These are phyloP conservation scores for Temnopleurus reevesii DNA, from an alignment of 53 echinoderm and acorn worm genomes.

Conservation along the genomic window DNA sequence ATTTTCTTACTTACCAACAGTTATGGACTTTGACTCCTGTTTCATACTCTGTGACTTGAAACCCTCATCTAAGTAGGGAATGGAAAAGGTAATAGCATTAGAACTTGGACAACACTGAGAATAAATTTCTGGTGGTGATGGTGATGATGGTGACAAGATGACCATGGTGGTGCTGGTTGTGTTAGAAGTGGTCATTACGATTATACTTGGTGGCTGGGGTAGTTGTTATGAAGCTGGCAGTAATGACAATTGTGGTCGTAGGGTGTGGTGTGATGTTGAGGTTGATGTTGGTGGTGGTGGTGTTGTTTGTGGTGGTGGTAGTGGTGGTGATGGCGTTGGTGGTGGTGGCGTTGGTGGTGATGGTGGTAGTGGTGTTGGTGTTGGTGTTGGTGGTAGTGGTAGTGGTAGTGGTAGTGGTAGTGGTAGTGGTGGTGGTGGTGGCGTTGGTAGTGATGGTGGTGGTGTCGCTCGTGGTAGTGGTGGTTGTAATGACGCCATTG, in stretches of 20 bases:
- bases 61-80: neutral
- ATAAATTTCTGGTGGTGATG: neutral
- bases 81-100: neutral
- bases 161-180: neutral
- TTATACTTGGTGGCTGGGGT: neutral
- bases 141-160: neutral
- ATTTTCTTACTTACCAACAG: conserved; percentile 23
- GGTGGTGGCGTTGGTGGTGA: neutral
- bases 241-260: too few species aligned
- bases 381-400: neutral
- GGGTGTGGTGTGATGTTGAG: neutral
- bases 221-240: neutral
- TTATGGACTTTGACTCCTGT: conserved; percentile 42
- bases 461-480: too few species aligned
- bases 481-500: too few species aligned
- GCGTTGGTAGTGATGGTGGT: neutral
- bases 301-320: neutral
- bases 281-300: neutral
- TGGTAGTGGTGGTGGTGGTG: neutral
- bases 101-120: neutral
- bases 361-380: neutral
- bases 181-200: too few species aligned
- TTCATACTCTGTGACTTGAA: conserved; percentile 23
- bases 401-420: neutral
- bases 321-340: neutral